These are phyloP conservation scores for Pandemis cinnamomeana DNA, from an alignment of 2,888 invertebrate genomes.

Conservation along the genomic window DNA sequence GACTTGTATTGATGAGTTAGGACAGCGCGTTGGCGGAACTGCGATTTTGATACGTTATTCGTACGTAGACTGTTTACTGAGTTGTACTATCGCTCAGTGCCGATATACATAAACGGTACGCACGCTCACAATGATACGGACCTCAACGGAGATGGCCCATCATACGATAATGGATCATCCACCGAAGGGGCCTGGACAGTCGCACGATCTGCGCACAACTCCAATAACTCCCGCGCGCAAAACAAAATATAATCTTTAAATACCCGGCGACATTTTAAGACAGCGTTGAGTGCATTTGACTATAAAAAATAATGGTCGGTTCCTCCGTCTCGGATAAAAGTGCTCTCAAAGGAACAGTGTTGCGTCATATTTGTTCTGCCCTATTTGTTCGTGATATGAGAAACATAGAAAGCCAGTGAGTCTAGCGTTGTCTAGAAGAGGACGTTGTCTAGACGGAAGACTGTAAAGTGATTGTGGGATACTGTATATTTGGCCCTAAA, in stretches of 20 bases:
- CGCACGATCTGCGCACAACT: slow-evolving; percentile 69
- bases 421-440: slow-evolving; percentile 14
- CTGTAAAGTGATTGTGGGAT: slow-evolving; percentile 16
- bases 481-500: slow-evolving; percentile 6
- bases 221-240: slow-evolving; percentile 44
- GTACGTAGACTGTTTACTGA: background rate
- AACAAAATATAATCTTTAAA: slow-evolving; percentile 32
- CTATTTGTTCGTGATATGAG: slow-evolving; percentile 39
- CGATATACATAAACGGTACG: slow-evolving; percentile 30
- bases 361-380: slow-evolving; percentile 48
- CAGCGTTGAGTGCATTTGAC: slow-evolving; percentile 58
- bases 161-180: slow-evolving; percentile 78
- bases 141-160: slow-evolving; percentile 80
- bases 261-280: slow-evolving; percentile 21
- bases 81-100: slow-evolving; percentile 16
- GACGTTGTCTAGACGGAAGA: slow-evolving; percentile 16
- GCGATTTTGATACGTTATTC: background rate
- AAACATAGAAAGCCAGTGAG: slow-evolving; percentile 34
- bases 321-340: slow-evolving; percentile 50
- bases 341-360: slow-evolving; percentile 53
- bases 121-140: slow-evolving; percentile 64
- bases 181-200: slow-evolving; percentile 77
- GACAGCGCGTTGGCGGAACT: background rate
- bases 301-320: slow-evolving; percentile 63
- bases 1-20: background rate